Evolutionary conservation across 2,888 invertebrate genomes (phyloP).

Genomic region (Gerosis bhagava): DNA sequence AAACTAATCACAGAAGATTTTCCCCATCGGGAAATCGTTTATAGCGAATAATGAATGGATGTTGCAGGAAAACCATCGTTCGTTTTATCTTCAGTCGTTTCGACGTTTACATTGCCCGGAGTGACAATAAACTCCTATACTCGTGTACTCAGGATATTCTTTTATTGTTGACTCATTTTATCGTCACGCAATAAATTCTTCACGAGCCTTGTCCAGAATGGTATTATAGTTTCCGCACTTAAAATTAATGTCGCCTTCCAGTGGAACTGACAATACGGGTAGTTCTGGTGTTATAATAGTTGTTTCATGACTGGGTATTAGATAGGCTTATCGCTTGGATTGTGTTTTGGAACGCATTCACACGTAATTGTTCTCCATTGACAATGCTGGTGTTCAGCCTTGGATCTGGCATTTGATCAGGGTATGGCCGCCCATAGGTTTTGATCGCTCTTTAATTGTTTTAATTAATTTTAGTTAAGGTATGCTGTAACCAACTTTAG

Average conservation of each 20-base stretch:
- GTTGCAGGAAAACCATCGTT: slow-evolving; percentile 12
- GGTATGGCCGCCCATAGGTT: no score
- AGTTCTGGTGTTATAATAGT: no score
- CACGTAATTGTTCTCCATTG: no score
- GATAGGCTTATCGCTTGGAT: no score
- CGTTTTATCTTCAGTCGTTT: slow-evolving; percentile 22
- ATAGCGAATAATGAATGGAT: slow-evolving; percentile 15
- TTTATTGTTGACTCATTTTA: slow-evolving; percentile 19
- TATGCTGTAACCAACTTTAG: no score
- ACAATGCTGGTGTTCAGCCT: no score
- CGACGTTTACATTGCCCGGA: slow-evolving; percentile 10
- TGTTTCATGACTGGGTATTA: no score
- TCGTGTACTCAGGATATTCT: slow-evolving; percentile 13
- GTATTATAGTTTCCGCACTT: slow-evolving; percentile 15
- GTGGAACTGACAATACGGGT: slow-evolving; percentile 2
- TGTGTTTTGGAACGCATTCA: no score
- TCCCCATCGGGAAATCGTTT: background rate
- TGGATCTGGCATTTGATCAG: no score
- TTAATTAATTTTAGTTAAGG: no score
- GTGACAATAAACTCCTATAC: slow-evolving; percentile 8
- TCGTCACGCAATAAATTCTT: slow-evolving; percentile 22
- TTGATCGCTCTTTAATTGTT: no score
- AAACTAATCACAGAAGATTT: slow-evolving; percentile 7
- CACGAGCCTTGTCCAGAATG: slow-evolving; percentile 11
- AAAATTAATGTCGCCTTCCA: slow-evolving; percentile 5